A percentile compares a stretch with the other conserved stretches of the same genome.
Evolutionary conservation across 2,797 vertebrate species (phyloP).

Genomic region (Botia almorhae): DNA sequence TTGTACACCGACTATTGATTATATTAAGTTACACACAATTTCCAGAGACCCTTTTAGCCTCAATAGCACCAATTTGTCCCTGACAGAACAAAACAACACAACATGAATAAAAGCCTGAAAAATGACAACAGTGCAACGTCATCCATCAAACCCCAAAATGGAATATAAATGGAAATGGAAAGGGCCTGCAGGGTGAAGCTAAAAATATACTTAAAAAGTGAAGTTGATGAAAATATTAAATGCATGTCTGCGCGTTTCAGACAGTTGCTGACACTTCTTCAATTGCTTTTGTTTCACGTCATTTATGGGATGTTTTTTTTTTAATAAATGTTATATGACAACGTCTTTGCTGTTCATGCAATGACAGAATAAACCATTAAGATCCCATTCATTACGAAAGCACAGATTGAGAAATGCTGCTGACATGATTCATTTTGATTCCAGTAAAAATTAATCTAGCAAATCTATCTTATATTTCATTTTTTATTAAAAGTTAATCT

Average conservation of each 20-base stretch:
- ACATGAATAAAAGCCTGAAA: constrained; percentile 67
- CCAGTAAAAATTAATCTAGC: not conserved
- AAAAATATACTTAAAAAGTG: constrained; percentile 61
- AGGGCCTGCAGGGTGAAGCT: constrained; percentile 62
- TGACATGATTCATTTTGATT: not conserved
- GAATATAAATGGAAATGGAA: constrained; percentile 67
- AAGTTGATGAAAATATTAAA: constrained; percentile 66
- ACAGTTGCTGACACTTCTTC: constrained; percentile 18
- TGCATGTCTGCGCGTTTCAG: constrained; percentile 64
- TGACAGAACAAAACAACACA: constrained; percentile 53
- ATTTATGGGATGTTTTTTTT: not conserved
- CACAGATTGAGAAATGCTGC: not conserved
- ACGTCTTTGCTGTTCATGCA: not conserved
- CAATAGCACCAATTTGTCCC: not conserved
- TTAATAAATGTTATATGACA: not conserved
- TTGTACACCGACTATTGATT: constrained; percentile 2
- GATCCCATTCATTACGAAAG: not conserved
- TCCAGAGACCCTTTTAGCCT: not conserved
- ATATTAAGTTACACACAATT: constrained; percentile 1
- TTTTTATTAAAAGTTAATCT: not conserved
- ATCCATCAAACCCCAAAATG: constrained; percentile 70
- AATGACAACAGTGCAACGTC: constrained; percentile 71
- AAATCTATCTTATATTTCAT: not conserved
- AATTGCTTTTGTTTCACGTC: not conserved
- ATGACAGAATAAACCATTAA: not conserved